Conservation (phyloP, 1,140 invertebrate species). For the Bilobella aurantiaca region DNA sequence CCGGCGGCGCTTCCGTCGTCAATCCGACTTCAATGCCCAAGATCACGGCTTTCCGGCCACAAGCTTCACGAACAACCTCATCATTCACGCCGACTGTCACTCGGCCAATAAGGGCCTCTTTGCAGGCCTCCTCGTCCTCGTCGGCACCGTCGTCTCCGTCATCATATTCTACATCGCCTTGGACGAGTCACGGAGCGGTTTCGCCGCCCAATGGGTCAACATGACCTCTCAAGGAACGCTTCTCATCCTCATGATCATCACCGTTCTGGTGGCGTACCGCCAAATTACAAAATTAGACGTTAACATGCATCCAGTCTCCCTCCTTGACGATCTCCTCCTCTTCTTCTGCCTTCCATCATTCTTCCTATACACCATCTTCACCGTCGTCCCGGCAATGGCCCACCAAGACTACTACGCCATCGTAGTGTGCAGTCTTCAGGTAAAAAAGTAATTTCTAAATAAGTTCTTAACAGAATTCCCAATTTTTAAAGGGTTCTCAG, state of each 20-base stretch:
- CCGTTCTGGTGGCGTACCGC: conserved; percentile 47
- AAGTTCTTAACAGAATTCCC: not conserved
- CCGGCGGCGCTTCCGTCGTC: conserved; percentile 29
- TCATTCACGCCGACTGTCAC: conserved; percentile 60
- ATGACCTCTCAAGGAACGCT: conserved; percentile 35
- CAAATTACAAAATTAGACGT: conserved; percentile 53
- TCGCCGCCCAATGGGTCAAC: conserved; percentile 36
- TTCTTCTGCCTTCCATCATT: conserved; percentile 62
- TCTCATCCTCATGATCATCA: conserved; percentile 47
- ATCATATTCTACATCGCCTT: conserved; percentile 58
- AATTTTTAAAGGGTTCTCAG: not conserved
- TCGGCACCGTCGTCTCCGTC: conserved; percentile 52
- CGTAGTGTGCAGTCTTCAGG: conserved; percentile 46
- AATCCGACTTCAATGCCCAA: conserved; percentile 13
- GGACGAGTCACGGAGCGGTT: conserved; percentile 41
- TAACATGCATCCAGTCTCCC: conserved; percentile 52
- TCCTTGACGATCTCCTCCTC: conserved; percentile 58
- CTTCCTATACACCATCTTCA: conserved; percentile 56
- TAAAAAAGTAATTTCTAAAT: conserved; percentile 39
- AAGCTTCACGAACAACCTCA: conserved; percentile 35
- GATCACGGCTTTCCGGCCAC: conserved; percentile 21
- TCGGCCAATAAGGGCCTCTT: conserved; percentile 60
- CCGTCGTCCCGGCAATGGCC: conserved; percentile 50
- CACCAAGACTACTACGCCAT: conserved; percentile 45
- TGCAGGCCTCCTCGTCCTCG: conserved; percentile 53